Percentiles rank a stretch among this genome's conserved stretches.
Evolutionary conservation across 1,140 invertebrate species (phyloP).

Genomic region (Scaptomyza montana): DNA sequence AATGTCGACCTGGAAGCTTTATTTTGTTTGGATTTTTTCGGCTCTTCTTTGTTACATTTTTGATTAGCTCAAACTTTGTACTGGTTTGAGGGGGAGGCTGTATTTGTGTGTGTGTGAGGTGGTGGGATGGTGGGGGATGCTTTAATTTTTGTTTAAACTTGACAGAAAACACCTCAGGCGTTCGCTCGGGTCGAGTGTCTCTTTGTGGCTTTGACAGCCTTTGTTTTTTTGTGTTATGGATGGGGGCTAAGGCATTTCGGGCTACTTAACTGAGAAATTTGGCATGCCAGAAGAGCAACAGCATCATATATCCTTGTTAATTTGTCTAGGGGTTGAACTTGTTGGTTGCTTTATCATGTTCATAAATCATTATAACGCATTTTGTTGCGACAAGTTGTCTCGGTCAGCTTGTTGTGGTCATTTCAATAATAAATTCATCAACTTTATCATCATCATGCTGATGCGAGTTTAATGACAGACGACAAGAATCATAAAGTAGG

Average conservation of each 20-base stretch:
- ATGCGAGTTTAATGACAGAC: conserved; percentile 8
- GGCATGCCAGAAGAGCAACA: conserved; percentile 41
- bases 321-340: conserved; percentile 62
- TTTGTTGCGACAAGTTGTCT: conserved; percentile 62
- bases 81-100: conserved; percentile 16
- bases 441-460: conserved; percentile 18
- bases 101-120: neutral
- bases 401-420: conserved; percentile 61
- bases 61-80: conserved; percentile 66
- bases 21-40: conserved; percentile 12
- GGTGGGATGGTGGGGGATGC: conserved; percentile 39
- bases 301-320: conserved; percentile 79
- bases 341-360: conserved; percentile 25
- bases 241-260: conserved; percentile 27
- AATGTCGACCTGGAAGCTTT: neutral
- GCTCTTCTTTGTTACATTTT: conserved; percentile 56
- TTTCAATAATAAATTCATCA: conserved; percentile 64
- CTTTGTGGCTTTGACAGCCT: conserved; percentile 77
- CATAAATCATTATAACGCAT: conserved; percentile 78
- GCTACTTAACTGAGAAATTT: conserved; percentile 59
- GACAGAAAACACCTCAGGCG: conserved; percentile 70
- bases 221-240: conserved; percentile 45
- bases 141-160: conserved; percentile 77
- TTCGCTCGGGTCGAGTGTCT: conserved; percentile 70
- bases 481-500: conserved; percentile 10